phyloP scores from a whole-genome alignment of 2,113 vertebrate species.

The Callipepla squamata region DNA sequence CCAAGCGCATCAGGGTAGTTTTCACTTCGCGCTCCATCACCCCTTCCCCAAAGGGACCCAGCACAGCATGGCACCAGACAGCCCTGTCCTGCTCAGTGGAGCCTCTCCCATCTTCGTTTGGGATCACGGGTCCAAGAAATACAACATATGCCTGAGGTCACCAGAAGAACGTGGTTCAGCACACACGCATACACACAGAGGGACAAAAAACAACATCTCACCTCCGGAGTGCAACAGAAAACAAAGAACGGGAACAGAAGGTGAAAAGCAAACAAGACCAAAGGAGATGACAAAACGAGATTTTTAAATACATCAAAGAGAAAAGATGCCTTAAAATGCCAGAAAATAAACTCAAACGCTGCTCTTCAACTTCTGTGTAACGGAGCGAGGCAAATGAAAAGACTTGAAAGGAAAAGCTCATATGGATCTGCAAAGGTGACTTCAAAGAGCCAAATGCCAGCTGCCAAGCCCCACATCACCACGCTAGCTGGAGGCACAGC shows the following conservation, averaged over 20 bases:
- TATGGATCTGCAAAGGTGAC: background rate
- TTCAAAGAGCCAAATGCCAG: background rate
- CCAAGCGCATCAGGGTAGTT: background rate
- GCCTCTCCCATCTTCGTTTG: background rate
- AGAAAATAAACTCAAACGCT: background rate
- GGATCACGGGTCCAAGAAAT: background rate
- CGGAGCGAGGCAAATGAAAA: background rate
- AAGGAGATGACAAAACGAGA: background rate
- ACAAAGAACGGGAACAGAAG: background rate
- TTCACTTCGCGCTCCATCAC: background rate
- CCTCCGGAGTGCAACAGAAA: background rate
- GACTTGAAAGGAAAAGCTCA: background rate
- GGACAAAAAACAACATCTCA: background rate
- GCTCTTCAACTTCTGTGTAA: background rate
- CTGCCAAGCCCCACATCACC: background rate
- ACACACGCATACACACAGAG: background rate
- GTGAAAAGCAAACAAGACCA: background rate
- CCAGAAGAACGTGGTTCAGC: background rate
- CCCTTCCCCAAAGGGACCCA: background rate
- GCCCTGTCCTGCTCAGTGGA: background rate
- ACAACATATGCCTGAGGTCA: background rate
- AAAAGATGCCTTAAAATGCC: background rate
- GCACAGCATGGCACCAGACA: background rate
- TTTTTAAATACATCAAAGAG: background rate
- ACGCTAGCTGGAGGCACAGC: rapidly evolving